Evolutionary conservation across 2,888 invertebrate genomes (phyloP).

Genomic region (Drosophila longiperda): DNA sequence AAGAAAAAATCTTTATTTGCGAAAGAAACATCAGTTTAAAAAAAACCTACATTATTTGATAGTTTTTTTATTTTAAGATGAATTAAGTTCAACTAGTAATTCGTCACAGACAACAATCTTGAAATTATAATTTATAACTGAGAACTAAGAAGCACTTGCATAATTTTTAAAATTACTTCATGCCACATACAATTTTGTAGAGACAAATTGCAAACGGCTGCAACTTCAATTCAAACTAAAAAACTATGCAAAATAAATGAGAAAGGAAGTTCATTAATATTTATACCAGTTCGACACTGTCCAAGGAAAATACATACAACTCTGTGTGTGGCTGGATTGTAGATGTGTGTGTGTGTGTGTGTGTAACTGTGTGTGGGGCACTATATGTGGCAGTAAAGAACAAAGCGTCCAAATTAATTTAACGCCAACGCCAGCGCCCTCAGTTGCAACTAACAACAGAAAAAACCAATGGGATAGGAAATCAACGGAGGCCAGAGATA

Average conservation of each 20-base stretch:
- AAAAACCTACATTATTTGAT: background rate
- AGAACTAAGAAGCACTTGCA: background rate
- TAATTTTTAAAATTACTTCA: background rate
- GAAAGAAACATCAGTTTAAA: background rate
- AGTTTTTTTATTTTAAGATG: background rate
- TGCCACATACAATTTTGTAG: conserved; percentile 46
- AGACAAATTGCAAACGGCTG: conserved; percentile 18
- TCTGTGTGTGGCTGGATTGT: conserved; percentile 12
- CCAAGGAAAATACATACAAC: conserved; percentile 36
- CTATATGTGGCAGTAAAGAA: conserved; percentile 40
- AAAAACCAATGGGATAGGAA: conserved; percentile 48
- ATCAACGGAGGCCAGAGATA: conserved; percentile 71
- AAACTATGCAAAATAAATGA: conserved; percentile 58
- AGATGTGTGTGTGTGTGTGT: conserved; percentile 9
- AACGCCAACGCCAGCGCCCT: conserved; percentile 60
- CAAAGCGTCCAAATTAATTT: conserved; percentile 76
- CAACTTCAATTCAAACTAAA: conserved; percentile 31
- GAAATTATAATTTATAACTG: background rate
- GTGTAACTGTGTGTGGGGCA: conserved; percentile 2
- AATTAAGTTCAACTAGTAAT: background rate
- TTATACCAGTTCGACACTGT: conserved; percentile 54
- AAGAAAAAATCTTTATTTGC: background rate
- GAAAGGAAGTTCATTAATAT: conserved; percentile 73
- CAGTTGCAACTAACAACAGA: conserved; percentile 45
- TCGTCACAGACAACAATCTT: background rate